A percentile compares a stretch with the other conserved stretches of the same genome.
phyloP scores from a whole-genome alignment of 2,797 vertebrate species.

The Scolopax bukidnonensis region DNA sequence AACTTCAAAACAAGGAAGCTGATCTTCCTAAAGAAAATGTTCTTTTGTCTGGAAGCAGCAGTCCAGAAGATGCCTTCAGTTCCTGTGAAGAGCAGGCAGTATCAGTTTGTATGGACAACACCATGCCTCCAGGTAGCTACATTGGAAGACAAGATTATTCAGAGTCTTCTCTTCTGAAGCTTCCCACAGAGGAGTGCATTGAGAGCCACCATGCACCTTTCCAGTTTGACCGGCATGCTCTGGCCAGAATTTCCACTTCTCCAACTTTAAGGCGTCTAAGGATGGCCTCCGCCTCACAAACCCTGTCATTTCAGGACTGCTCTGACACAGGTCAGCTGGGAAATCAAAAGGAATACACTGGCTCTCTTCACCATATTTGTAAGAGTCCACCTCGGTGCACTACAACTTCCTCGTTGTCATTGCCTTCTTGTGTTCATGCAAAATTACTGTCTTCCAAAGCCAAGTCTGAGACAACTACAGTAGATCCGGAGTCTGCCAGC shows the following conservation, averaged over 20 bases:
- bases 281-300: constrained; percentile 71
- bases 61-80: neutral
- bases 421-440: neutral
- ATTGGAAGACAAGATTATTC: neutral
- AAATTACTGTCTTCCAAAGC: constrained; percentile 8
- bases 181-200: constrained; percentile 17
- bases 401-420: neutral
- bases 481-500: neutral
- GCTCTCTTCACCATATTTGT: neutral
- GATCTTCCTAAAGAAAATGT: neutral
- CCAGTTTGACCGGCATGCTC: constrained; percentile 87
- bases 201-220: constrained; percentile 65
- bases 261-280: constrained; percentile 88
- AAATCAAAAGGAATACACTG: neutral
- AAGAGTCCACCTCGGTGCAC: neutral
- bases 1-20: neutral
- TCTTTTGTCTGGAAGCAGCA: neutral
- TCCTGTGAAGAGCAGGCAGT: neutral
- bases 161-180: neutral
- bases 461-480: neutral
- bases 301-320: neutral
- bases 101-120: neutral
- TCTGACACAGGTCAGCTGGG: neutral
- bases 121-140: neutral
- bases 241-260: constrained; percentile 88